A percentile compares a stretch with the other conserved stretches of the same genome.
Conservation (phyloP, 1,140 invertebrate genomes). For the Patella vulgata region DNA sequence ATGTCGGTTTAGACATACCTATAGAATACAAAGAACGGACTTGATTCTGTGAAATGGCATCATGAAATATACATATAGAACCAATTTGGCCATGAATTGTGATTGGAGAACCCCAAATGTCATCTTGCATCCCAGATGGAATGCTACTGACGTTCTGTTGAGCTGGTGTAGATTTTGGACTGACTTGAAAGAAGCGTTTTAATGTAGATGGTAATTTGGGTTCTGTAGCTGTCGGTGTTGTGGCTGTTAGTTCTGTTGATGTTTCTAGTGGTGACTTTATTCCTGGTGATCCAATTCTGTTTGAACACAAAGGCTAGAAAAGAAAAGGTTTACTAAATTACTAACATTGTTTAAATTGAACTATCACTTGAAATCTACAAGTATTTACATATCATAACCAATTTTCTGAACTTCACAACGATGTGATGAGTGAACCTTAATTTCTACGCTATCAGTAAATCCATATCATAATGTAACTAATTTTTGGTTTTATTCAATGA, state of each 20-base stretch:
- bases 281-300: slow-evolving; percentile 66
- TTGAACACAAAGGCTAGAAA: slow-evolving; percentile 68
- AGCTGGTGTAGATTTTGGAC: slow-evolving; percentile 26
- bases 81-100: slow-evolving; percentile 70
- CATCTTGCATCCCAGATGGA: slow-evolving; percentile 71
- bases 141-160: slow-evolving; percentile 70
- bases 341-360: neutral
- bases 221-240: slow-evolving; percentile 16
- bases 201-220: slow-evolving; percentile 38
- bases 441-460: too few species aligned
- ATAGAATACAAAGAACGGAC: slow-evolving; percentile 63
- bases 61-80: slow-evolving; percentile 70
- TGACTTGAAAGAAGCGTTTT: slow-evolving; percentile 36
- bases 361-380: neutral
- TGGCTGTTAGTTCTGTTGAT: neutral
- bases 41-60: slow-evolving; percentile 62
- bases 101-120: slow-evolving; percentile 68
- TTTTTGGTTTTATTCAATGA: too few species aligned
- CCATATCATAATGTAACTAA: too few species aligned
- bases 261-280: neutral
- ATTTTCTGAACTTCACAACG: too few species aligned
- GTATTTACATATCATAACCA: too few species aligned
- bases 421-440: too few species aligned
- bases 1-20: slow-evolving; percentile 58
- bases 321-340: slow-evolving; percentile 18